Conservation (phyloP, 2,113 vertebrate genomes). For the Limnothrissa miodon region DNA sequence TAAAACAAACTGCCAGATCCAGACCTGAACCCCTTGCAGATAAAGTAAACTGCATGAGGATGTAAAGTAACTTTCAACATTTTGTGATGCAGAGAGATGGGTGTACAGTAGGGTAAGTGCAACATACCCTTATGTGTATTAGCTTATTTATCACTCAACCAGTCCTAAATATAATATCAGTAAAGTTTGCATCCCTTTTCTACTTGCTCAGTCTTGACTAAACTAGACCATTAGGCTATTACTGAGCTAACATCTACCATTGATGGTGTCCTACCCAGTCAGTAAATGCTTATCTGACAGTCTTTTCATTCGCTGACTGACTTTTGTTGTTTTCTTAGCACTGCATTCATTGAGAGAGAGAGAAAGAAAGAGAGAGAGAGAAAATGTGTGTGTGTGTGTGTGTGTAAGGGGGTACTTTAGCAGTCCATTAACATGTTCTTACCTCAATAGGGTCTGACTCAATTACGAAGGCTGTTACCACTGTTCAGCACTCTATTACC, state of each 20-base stretch:
- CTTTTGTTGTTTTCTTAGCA: conserved; percentile 21
- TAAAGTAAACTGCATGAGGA: too few species aligned
- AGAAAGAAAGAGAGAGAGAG: too few species aligned
- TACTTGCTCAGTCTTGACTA: not conserved
- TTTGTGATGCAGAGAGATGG: too few species aligned
- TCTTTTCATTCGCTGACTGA: not conserved
- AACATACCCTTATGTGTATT: not conserved
- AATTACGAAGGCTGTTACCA: conserved; percentile 44
- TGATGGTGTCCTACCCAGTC: not conserved
- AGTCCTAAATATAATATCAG: not conserved
- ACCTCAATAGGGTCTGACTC: conserved; percentile 49
- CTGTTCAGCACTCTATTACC: conserved; percentile 33
- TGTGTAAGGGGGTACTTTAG: conserved; percentile 34
- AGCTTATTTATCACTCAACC: not conserved
- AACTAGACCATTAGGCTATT: not conserved
- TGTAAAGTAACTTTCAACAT: too few species aligned
- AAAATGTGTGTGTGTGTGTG: conserved; percentile 4
- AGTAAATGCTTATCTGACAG: not conserved
- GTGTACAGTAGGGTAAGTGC: not conserved
- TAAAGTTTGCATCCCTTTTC: not conserved
- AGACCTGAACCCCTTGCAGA: too few species aligned
- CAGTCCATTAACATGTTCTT: conserved; percentile 50
- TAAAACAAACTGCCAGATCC: too few species aligned
- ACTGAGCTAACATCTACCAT: not conserved
- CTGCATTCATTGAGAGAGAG: conserved; percentile 20